phyloP scores from a whole-genome alignment of 2,797 vertebrate species.

The Sebastolobus alascanus region DNA sequence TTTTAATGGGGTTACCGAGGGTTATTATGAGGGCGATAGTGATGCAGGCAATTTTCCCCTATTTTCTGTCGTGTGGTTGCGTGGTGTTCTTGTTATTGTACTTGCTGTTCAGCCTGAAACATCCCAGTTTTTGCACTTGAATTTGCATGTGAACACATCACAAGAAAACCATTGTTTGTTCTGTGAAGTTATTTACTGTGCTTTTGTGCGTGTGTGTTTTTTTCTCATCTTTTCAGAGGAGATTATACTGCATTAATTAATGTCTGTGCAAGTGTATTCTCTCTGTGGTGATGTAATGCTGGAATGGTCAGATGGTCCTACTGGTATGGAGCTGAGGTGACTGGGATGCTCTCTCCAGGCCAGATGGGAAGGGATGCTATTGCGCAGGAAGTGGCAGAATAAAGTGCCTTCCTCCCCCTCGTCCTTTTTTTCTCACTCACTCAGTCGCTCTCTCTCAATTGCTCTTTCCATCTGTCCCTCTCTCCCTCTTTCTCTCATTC shows the following conservation, averaged over 20 bases:
- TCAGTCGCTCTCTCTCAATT: conserved; percentile 32
- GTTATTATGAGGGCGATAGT: conserved; percentile 45
- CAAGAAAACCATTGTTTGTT: conserved; percentile 1
- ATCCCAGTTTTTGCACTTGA: neutral
- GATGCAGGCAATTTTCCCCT: conserved; percentile 23
- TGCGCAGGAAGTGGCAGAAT: conserved; percentile 57
- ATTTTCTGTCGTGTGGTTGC: conserved; percentile 4
- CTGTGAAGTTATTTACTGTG: neutral
- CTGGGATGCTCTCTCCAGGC: conserved; percentile 44
- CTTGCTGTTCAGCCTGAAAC: conserved; percentile 1
- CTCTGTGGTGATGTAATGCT: conserved; percentile 17
- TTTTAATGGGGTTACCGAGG: conserved; percentile 52
- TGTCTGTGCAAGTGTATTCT: neutral
- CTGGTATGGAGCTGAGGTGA: conserved; percentile 52
- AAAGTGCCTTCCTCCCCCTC: conserved; percentile 36
- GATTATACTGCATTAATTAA: conserved; percentile 11
- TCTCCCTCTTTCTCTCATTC: conserved; percentile 36
- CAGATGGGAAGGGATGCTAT: conserved; percentile 61
- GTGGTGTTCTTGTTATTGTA: conserved; percentile 5
- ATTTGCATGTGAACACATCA: conserved; percentile 28
- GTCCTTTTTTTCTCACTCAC: conserved; percentile 18
- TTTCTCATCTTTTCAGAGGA: neutral
- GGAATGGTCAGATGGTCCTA: conserved; percentile 56
- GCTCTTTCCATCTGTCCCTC: conserved; percentile 60
- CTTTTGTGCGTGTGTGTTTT: neutral